A percentile compares a stretch with the other conserved stretches of the same genome.
Conservation (phyloP, 1,140 invertebrate genomes). For the Helicoverpa zea region DNA sequence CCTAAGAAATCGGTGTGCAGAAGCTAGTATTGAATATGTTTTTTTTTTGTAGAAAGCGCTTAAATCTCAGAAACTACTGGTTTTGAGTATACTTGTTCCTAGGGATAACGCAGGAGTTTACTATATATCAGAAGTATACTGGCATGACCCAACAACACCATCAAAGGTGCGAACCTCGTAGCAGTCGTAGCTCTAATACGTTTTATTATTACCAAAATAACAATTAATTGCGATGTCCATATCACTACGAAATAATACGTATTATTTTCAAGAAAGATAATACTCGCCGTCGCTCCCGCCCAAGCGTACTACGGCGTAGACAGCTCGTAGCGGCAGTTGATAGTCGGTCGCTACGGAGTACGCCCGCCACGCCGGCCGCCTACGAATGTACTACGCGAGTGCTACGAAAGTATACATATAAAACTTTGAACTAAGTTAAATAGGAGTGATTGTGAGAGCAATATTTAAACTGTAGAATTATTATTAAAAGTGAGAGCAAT, state of each 20-base stretch:
- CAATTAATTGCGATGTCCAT: background rate
- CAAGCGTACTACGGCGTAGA: constrained; percentile 67
- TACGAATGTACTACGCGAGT: constrained; percentile 37
- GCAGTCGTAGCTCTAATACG: too few species aligned
- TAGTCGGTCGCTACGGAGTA: constrained; percentile 67
- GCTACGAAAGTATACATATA: constrained; percentile 53
- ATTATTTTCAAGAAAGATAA: background rate
- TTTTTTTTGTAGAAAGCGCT: too few species aligned
- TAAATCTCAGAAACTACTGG: too few species aligned
- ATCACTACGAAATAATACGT: background rate
- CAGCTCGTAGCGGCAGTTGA: constrained; percentile 72
- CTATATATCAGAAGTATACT: too few species aligned
- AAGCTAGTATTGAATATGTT: too few species aligned
- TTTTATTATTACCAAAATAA: background rate
- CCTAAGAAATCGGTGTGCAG: too few species aligned
- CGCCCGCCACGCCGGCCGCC: constrained; percentile 58
- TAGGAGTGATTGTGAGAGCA: constrained; percentile 26
- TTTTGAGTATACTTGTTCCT: too few species aligned
- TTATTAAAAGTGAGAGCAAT: constrained; percentile 14
- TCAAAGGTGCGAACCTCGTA: too few species aligned
- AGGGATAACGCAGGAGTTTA: too few species aligned
- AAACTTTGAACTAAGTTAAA: constrained; percentile 53
- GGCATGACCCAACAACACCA: too few species aligned
- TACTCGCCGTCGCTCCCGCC: constrained; percentile 32
- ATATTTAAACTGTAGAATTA: constrained; percentile 5